Percentiles rank a stretch among this genome's conserved stretches.
phyloP scores from a whole-genome alignment of 2,113 vertebrate genomes.

The Clinocottus analis region DNA sequence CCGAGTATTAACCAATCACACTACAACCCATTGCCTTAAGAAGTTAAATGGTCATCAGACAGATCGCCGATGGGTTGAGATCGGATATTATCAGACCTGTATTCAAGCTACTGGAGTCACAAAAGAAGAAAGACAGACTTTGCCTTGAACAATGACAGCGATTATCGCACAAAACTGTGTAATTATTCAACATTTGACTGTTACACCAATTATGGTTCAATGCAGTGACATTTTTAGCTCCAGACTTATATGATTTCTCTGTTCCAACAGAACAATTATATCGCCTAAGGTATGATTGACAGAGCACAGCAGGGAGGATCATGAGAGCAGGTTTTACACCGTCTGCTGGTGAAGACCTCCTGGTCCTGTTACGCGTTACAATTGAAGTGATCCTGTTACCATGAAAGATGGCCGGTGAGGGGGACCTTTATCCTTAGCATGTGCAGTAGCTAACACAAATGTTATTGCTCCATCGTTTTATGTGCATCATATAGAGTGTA shows the following conservation, averaged over 20 bases:
- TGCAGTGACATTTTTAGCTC: constrained; percentile 14
- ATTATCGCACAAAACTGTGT: neutral
- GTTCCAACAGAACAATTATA: constrained; percentile 26
- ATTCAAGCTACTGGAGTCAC: constrained; percentile 18
- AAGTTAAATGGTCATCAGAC: neutral
- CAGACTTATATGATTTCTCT: constrained; percentile 20
- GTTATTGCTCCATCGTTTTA: neutral
- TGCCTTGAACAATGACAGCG: neutral
- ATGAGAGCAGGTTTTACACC: constrained; percentile 23
- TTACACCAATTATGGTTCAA: constrained; percentile 10
- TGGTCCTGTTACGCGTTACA: neutral
- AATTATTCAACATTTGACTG: constrained; percentile 14
- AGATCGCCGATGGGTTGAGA: neutral
- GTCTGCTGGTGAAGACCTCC: constrained; percentile 12
- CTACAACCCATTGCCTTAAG: neutral
- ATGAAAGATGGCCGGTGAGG: constrained; percentile 3
- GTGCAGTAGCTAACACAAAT: neutral
- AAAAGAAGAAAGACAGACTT: constrained; percentile 4
- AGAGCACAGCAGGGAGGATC: constrained; percentile 35
- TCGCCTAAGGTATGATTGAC: constrained; percentile 29
- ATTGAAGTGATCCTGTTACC: neutral
- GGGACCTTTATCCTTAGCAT: neutral
- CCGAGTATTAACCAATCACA: neutral
- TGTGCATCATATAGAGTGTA: neutral
- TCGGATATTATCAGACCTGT: constrained; percentile 2